Evolutionary conservation across 2,888 invertebrate genomes (phyloP).

Genomic region (Amphipyra tragopoginis): DNA sequence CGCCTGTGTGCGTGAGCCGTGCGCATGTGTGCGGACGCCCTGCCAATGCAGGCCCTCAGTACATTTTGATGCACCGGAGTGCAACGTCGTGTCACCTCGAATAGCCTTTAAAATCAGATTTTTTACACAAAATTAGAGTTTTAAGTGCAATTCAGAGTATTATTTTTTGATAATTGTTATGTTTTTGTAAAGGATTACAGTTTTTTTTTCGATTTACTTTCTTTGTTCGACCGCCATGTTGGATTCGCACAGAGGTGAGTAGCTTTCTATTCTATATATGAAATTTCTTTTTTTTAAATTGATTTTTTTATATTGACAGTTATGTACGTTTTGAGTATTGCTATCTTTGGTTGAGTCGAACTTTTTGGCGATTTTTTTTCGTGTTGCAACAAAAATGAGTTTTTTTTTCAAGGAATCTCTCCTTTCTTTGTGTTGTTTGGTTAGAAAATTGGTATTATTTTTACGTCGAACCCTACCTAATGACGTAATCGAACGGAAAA

Average conservation of each 20-base stretch:
- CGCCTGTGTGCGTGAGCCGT: slow-evolving; percentile 43
- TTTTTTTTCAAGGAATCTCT: neutral
- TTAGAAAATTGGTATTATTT: slow-evolving; percentile 10
- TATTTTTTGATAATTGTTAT: slow-evolving; percentile 21
- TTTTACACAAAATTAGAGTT: slow-evolving; percentile 25
- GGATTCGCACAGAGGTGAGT: slow-evolving; percentile 71
- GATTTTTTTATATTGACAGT: slow-evolving; percentile 17
- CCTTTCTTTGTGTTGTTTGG: slow-evolving; percentile 26
- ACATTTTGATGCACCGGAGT: slow-evolving; percentile 61
- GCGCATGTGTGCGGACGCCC: slow-evolving; percentile 56
- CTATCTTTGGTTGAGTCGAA: neutral
- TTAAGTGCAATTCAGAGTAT: slow-evolving; percentile 27
- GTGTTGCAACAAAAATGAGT: neutral
- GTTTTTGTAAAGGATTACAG: slow-evolving; percentile 58
- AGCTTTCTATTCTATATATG: slow-evolving; percentile 67
- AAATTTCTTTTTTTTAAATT: slow-evolving; percentile 59
- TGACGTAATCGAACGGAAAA: slow-evolving; percentile 22
- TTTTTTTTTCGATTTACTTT: slow-evolving; percentile 49
- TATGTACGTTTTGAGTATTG: slow-evolving; percentile 2
- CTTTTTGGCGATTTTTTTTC: neutral
- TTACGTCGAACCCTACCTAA: slow-evolving; percentile 2
- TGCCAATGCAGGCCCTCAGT: slow-evolving; percentile 61
- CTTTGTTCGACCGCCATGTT: slow-evolving; percentile 77
- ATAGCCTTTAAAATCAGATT: slow-evolving; percentile 14
- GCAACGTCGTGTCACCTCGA: slow-evolving; percentile 48